These are phyloP conservation scores for Leptodactylus fallax DNA, from an alignment of 2,797 vertebrate genomes.

Conservation along the genomic window DNA sequence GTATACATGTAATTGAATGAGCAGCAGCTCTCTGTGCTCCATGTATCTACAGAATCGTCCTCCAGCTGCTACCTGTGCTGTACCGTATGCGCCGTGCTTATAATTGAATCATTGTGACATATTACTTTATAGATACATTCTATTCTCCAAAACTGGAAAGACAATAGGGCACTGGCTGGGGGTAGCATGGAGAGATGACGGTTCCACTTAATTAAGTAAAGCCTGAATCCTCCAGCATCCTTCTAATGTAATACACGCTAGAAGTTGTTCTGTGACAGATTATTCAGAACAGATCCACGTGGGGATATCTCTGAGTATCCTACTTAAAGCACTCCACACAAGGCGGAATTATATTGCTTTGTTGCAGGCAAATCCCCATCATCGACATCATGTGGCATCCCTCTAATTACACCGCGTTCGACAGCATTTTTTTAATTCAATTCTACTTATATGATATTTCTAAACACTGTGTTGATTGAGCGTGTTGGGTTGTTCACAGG, in stretches of 20 bases:
- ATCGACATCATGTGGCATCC: not conserved
- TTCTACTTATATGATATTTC: constrained; percentile 39
- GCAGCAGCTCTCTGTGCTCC: not conserved
- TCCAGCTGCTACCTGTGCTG: not conserved
- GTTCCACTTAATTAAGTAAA: constrained; percentile 27
- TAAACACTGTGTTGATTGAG: constrained; percentile 58
- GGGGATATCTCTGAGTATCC: constrained; percentile 22
- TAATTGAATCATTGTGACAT: not conserved
- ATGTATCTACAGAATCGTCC: not conserved
- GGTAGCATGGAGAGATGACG: not conserved
- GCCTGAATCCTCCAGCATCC: not conserved
- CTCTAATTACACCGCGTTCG: constrained; percentile 49
- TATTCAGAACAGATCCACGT: constrained; percentile 32
- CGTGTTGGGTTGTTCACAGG: constrained; percentile 61
- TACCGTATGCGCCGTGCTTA: too few relatives aligned
- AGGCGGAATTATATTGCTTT: constrained; percentile 35
- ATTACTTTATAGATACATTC: not conserved
- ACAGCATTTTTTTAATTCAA: constrained; percentile 24
- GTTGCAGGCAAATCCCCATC: constrained; percentile 41
- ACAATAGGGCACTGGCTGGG: not conserved
- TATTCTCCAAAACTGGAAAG: not conserved
- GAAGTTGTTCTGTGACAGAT: constrained; percentile 20
- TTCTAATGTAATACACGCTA: constrained; percentile 19
- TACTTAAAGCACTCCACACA: constrained; percentile 47
- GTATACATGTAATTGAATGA: not conserved